Conservation (phyloP, 1,140 invertebrate genomes). For the Drosophila nigrodunni region DNA sequence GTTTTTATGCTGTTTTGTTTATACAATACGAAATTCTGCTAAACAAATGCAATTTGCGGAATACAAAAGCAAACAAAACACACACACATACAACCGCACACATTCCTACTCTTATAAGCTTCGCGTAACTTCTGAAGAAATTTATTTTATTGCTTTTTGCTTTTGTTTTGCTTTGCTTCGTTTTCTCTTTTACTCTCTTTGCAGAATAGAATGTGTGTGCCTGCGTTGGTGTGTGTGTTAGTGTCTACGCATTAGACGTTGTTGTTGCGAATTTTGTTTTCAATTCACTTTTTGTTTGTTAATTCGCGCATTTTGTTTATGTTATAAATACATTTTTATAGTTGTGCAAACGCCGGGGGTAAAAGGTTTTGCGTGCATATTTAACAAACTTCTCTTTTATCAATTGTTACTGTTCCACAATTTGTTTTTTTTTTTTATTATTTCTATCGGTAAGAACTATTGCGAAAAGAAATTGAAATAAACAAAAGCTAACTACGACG, state of each 20-base stretch:
- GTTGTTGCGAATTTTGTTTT: slow-evolving; percentile 45
- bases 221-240: slow-evolving; percentile 26
- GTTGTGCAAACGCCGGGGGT: slow-evolving; percentile 57
- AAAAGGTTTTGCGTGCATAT: slow-evolving; percentile 6
- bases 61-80: background rate
- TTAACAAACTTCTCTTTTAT: slow-evolving; percentile 12
- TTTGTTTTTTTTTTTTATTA: too few species aligned
- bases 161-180: slow-evolving; percentile 22
- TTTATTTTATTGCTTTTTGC: slow-evolving; percentile 34
- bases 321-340: slow-evolving; percentile 73
- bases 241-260: slow-evolving; percentile 43
- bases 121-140: slow-evolving; percentile 52
- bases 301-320: slow-evolving; percentile 67
- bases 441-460: slow-evolving; percentile 31
- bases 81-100: slow-evolving; percentile 7
- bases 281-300: slow-evolving; percentile 45
- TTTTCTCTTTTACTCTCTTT: slow-evolving; percentile 9
- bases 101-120: slow-evolving; percentile 13
- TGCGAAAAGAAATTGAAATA: slow-evolving; percentile 12
- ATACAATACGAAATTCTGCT: slow-evolving; percentile 23
- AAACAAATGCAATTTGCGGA: slow-evolving; percentile 38
- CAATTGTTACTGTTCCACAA: background rate
- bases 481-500: slow-evolving; percentile 75
- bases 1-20: slow-evolving; percentile 12
- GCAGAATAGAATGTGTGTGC: slow-evolving; percentile 40